These are phyloP conservation scores for Chrysaora quinquecirrha DNA, from an alignment of 30 jellyfish, hydroid and myxozoan genomes.

Conservation along the genomic window DNA sequence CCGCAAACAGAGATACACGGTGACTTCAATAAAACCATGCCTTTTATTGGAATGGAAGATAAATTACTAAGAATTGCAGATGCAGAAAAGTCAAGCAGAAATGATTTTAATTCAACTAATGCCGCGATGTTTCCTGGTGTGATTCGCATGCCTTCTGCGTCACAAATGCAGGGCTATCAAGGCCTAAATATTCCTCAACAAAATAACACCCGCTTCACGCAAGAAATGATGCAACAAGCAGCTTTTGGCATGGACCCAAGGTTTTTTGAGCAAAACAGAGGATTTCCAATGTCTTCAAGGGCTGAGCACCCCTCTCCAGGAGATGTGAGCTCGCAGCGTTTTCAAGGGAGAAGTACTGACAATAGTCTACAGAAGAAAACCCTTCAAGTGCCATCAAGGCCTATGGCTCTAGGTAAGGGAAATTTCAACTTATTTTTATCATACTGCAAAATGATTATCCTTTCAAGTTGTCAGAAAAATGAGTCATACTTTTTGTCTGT, in stretches of 20 bases:
- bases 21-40: constrained; percentile 33
- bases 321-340: constrained; percentile 27
- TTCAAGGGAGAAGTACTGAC: constrained; percentile 32
- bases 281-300: background rate
- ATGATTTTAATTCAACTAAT: constrained; percentile 37
- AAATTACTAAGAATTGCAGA: constrained; percentile 59
- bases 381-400: constrained; percentile 55
- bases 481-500: background rate
- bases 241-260: constrained; percentile 75
- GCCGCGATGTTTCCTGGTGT: constrained; percentile 61
- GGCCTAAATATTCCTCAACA: constrained; percentile 45
- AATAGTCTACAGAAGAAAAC: constrained; percentile 30
- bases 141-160: constrained; percentile 69
- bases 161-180: constrained; percentile 1
- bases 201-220: constrained; percentile 51
- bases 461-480: background rate
- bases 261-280: constrained; percentile 61
- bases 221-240: constrained; percentile 64
- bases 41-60: constrained; percentile 68
- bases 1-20: constrained; percentile 66
- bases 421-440: background rate
- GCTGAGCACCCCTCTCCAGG: constrained; percentile 60
- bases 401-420: constrained; percentile 67
- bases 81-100: constrained; percentile 48
- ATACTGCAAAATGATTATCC: background rate